Base-by-base conservation (phyloP, 2,113 vertebrate genomes). In the Piprites chloris region DNA sequence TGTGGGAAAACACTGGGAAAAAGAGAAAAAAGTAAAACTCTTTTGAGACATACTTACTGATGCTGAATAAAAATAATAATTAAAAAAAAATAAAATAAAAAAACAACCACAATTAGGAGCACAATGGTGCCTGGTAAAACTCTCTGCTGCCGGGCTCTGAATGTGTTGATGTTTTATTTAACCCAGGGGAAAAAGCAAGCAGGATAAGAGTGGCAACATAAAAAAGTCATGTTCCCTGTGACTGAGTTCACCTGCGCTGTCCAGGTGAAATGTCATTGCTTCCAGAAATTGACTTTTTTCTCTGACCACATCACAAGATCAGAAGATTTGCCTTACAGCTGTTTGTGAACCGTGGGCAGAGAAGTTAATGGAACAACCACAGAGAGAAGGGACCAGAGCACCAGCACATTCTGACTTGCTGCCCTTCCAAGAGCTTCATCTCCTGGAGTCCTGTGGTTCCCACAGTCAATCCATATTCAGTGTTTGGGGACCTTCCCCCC, bases 401-500 rank as follows among this genome's bases (percentile, higher is more conserved):
- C 8, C 5, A 66, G 41, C 69, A 3, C 28, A 8, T 14, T 14
- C 23, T 13, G 82, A 12, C 9, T 11, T 6, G 41, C 49, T 39
- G 47, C n/a, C 35, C 19, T 30, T 8, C 47, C 68, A 3, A 1
- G 50, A 58, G 52, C 44, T 12, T 3, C 18, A 0, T 9, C n/a
- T 55, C 46, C 12, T 6, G 2, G 20, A 44, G 55, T 2, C 62
- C 62, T 3, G 27, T 5, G 42, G 11, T 4, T 7, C 14, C 44
- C 44, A 12, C 67, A 3, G n/a, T 2, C 46, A 22, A 6, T 7
- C 17, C 33, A 24, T 5, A 42, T n/a, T 12, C 37, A 8, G 37
- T 0, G n/a, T 13, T 1, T 14, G 14, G 63, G 61, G 28, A 12
- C 28, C 11, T 18, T 28, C 9, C 37, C 35, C 7, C 41, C 58